Evolutionary conservation across 2,888 invertebrate genomes (phyloP).

Genomic region (Drosophila borborema): DNA sequence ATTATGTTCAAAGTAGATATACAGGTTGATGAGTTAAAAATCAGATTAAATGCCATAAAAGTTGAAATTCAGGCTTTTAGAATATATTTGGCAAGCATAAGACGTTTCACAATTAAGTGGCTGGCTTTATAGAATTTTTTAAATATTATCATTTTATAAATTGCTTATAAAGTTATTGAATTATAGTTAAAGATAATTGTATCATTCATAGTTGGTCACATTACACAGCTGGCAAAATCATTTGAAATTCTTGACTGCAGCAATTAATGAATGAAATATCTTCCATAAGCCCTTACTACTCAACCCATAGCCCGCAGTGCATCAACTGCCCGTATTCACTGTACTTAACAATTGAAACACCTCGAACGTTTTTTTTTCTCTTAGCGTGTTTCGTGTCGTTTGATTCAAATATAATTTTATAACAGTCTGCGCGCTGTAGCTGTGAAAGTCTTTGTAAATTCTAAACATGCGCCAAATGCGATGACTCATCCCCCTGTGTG

Average conservation of each 20-base stretch:
- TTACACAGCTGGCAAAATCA: too few species aligned
- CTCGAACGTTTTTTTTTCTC: constrained; percentile 29
- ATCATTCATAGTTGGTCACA: neutral
- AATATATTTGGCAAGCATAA: neutral
- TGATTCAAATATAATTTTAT: constrained; percentile 65
- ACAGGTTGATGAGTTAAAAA: neutral
- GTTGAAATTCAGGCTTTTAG: neutral
- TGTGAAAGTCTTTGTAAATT: constrained; percentile 61
- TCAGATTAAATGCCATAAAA: neutral
- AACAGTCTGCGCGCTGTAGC: constrained; percentile 41
- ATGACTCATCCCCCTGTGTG: constrained; percentile 58
- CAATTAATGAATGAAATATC: neutral
- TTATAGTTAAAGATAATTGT: neutral
- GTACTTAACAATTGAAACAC: constrained; percentile 40
- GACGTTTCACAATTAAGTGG: neutral
- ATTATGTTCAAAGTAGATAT: neutral
- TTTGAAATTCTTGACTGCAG: neutral
- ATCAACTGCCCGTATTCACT: constrained; percentile 15
- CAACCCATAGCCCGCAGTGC: too few species aligned
- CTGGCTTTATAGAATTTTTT: neutral
- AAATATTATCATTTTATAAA: neutral
- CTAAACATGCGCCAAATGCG: constrained; percentile 76
- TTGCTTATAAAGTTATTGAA: neutral
- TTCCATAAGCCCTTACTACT: neutral
- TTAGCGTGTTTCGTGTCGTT: constrained; percentile 26